These are phyloP conservation scores for Sciurus vulgaris DNA, from an alignment of 2,797 vertebrate species.

Conservation along the genomic window DNA sequence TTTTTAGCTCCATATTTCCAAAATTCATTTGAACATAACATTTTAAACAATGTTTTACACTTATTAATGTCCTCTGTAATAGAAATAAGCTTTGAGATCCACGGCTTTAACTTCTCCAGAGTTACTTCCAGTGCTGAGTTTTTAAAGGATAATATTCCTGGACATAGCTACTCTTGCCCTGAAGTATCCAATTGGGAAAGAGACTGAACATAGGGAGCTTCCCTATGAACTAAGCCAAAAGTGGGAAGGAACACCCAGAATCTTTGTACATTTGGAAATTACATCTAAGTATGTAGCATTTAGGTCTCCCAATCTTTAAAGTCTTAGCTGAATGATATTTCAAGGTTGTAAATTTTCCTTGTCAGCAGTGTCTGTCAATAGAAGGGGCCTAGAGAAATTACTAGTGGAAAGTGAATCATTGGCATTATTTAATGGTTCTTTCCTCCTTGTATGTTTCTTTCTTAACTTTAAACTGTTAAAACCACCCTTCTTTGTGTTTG, in stretches of 20 bases:
- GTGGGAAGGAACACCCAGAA: not conserved
- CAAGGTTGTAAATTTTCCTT: not conserved
- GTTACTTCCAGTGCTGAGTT: not conserved
- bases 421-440: not conserved
- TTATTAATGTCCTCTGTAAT: not conserved
- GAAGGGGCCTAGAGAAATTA: not conserved
- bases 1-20: not conserved
- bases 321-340: not conserved
- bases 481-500: not conserved
- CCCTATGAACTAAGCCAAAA: not conserved
- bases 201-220: not conserved
- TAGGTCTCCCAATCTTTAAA: not conserved
- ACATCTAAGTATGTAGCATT: not conserved
- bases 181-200: not conserved
- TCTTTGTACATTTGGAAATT: not conserved
- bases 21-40: not conserved
- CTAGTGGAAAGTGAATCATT: not conserved
- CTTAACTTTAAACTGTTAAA: not conserved
- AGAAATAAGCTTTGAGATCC: not conserved
- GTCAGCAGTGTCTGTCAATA: not conserved
- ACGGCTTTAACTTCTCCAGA: not conserved
- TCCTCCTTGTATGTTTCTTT: not conserved
- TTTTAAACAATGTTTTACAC: not conserved
- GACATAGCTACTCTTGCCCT: not conserved
- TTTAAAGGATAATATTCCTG: not conserved